Evolutionary conservation across 2,113 vertebrate genomes (phyloP).

Genomic region (Sarotherodon lohbergeri): DNA sequence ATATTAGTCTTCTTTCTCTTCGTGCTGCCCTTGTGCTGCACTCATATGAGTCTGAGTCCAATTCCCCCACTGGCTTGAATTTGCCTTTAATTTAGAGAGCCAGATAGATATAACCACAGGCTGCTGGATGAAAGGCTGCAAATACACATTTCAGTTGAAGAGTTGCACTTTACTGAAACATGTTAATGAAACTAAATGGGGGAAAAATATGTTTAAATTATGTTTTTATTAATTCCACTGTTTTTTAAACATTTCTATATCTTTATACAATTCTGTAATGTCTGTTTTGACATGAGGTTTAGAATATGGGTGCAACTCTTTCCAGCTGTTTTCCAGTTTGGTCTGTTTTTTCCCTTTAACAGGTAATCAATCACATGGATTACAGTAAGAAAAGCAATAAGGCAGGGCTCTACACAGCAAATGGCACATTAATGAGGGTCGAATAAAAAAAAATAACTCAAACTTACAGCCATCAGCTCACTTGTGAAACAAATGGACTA

Average conservation of each 20-base stretch:
- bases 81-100: slow-evolving; percentile 1
- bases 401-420: background rate
- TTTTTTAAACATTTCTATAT: background rate
- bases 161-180: background rate
- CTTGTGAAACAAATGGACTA: background rate
- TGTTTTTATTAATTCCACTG: background rate
- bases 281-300: background rate
- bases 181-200: background rate
- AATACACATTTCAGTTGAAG: background rate
- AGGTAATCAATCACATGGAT: background rate
- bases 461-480: background rate
- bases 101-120: slow-evolving; percentile 2
- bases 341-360: fast-evolving
- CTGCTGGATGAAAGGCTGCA: background rate
- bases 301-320: background rate
- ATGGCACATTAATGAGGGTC: fast-evolving
- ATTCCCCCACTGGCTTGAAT: slow-evolving; percentile 1
- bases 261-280: background rate
- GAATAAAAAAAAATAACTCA: fast-evolving
- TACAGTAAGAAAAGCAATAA: background rate
- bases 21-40: background rate
- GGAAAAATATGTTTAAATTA: background rate
- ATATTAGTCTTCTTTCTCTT: background rate
- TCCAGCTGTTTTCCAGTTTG: background rate
- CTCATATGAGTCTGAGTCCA: background rate